Evolutionary conservation across 2,797 vertebrate genomes (phyloP).

Genomic region (Threskiornis aethiopicus): DNA sequence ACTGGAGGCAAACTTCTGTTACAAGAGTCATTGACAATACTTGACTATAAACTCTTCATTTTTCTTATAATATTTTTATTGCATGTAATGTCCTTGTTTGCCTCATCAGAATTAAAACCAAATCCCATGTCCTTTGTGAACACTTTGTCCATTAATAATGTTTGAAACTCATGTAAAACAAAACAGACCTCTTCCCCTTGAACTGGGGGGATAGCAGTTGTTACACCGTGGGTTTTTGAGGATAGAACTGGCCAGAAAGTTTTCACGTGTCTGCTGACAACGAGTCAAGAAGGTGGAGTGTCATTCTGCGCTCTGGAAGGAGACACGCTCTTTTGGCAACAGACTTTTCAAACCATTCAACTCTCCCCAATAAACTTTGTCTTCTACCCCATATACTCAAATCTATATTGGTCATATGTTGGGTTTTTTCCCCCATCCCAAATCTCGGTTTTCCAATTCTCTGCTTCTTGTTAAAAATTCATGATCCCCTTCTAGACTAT

Average conservation of each 20-base stretch:
- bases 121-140: background rate
- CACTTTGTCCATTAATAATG: background rate
- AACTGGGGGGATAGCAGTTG: background rate
- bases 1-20: background rate
- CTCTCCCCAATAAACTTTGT: background rate
- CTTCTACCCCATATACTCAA: background rate
- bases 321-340: background rate
- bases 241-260: fast-evolving
- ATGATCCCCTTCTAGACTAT: background rate
- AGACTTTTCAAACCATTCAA: background rate
- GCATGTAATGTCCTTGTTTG: background rate
- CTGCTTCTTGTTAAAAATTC: background rate
- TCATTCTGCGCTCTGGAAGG: background rate
- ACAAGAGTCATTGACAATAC: background rate
- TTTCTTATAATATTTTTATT: background rate
- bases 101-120: background rate
- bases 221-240: background rate
- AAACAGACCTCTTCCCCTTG: background rate
- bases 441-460: background rate
- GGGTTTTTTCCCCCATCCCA: fast-evolving
- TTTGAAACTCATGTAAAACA: background rate
- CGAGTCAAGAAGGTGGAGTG: fast-evolving
- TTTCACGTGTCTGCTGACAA: background rate
- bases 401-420: fast-evolving
- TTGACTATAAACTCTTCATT: background rate